These are phyloP conservation scores for Smutsia temminckii DNA, from an alignment of 2,797 vertebrate genomes.

Conservation along the genomic window DNA sequence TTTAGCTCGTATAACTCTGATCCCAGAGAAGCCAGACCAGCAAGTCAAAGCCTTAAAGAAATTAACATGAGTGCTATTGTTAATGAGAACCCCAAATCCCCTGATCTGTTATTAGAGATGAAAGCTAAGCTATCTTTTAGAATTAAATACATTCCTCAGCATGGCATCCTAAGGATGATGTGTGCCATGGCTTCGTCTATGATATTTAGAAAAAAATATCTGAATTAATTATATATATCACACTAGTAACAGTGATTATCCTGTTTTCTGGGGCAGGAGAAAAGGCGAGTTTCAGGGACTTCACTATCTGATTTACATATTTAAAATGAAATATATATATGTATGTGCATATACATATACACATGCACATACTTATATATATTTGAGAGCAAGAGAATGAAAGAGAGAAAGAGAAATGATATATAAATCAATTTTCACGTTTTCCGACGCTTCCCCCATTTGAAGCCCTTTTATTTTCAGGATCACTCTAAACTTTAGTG, in stretches of 20 bases:
- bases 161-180: background rate
- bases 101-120: background rate
- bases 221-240: background rate
- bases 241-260: background rate
- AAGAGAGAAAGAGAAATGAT: background rate
- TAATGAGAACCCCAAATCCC: background rate
- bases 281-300: background rate
- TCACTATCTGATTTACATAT: background rate
- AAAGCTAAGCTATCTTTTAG: background rate
- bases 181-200: background rate
- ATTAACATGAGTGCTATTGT: background rate
- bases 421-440: background rate
- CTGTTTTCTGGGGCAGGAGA: background rate
- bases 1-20: background rate
- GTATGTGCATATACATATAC: rapidly evolving
- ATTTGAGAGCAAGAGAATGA: background rate
- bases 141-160: background rate
- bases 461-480: background rate
- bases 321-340: background rate
- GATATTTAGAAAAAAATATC: background rate
- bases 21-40: background rate
- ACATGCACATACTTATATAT: no score
- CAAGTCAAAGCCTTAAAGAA: background rate
- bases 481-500: background rate
- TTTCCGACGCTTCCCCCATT: background rate